phyloP scores from a whole-genome alignment of 2,113 vertebrate species.

The Scophthalmus maximus region DNA sequence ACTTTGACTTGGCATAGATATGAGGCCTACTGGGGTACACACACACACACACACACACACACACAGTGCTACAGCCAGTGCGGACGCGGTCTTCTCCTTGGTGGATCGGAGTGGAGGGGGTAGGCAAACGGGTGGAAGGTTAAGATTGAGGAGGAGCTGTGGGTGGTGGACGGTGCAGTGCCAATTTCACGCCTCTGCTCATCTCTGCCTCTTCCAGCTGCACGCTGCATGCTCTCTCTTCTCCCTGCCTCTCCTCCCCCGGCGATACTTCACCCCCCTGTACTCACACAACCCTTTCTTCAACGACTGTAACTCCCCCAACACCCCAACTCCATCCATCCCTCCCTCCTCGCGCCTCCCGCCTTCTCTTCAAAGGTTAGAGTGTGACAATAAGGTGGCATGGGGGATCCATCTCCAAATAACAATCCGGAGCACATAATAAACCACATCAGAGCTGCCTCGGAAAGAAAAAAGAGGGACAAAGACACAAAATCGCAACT shows the following conservation, averaged over 20 bases:
- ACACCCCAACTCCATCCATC: slow-evolving; percentile 3
- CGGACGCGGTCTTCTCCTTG: slow-evolving; percentile 13
- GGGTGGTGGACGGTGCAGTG: slow-evolving; percentile 70
- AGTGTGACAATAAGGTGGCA: slow-evolving; percentile 61
- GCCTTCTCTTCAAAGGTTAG: slow-evolving; percentile 43
- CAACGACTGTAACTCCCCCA: slow-evolving; percentile 29
- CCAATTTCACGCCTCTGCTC: slow-evolving; percentile 83
- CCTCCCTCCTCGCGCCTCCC: slow-evolving; percentile 28
- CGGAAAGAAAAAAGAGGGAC: slow-evolving; percentile 14
- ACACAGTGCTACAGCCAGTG: slow-evolving; percentile 5
- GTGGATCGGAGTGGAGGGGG: slow-evolving; percentile 45
- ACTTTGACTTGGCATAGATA: slow-evolving; percentile 26
- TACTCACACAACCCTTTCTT: slow-evolving; percentile 33
- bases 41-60: slow-evolving; percentile 1
- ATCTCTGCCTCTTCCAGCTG: slow-evolving; percentile 76
- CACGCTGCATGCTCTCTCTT: slow-evolving; percentile 60
- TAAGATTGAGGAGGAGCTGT: slow-evolving; percentile 30
- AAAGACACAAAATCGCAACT: slow-evolving; percentile 48
- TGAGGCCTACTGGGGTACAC: neutral
- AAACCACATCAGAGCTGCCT: slow-evolving; percentile 38
- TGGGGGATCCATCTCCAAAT: slow-evolving; percentile 62
- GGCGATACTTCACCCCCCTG: slow-evolving; percentile 32
- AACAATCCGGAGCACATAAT: slow-evolving; percentile 61
- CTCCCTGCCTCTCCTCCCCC: slow-evolving; percentile 53
- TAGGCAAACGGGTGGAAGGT: slow-evolving; percentile 28